These are phyloP conservation scores for Acromyrmex charruanus DNA, from an alignment of 1,140 invertebrate species.

Conservation along the genomic window DNA sequence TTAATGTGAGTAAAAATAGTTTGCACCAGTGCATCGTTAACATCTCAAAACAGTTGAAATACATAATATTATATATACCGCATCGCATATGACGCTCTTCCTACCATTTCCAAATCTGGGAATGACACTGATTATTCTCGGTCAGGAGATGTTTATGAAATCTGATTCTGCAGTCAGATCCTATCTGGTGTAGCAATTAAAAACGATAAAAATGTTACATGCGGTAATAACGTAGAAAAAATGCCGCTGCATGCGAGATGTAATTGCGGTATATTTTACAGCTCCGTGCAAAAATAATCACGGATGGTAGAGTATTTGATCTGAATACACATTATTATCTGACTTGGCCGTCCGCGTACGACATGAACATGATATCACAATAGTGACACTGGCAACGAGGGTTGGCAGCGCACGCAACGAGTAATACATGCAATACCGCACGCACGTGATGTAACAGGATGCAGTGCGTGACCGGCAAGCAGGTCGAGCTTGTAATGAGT, in stretches of 20 bases:
- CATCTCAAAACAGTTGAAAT: neutral
- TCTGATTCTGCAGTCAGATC: neutral
- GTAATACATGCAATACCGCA: slow-evolving; percentile 58
- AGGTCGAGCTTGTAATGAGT: slow-evolving; percentile 54
- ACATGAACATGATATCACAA: slow-evolving; percentile 64
- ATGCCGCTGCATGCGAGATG: neutral
- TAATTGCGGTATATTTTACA: neutral
- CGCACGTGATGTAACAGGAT: slow-evolving; percentile 66
- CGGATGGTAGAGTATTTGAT: slow-evolving; percentile 31
- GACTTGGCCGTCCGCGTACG: slow-evolving; percentile 58
- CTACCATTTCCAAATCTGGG: neutral
- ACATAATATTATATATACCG: neutral
- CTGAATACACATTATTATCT: slow-evolving; percentile 49
- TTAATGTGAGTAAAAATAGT: slow-evolving; percentile 16
- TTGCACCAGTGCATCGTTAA: neutral
- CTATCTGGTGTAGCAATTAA: neutral
- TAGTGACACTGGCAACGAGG: slow-evolving; percentile 57
- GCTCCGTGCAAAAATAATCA: slow-evolving; percentile 10
- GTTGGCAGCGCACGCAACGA: slow-evolving; percentile 58
- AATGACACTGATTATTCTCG: neutral
- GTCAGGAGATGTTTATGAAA: slow-evolving; percentile 13
- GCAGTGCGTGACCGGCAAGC: slow-evolving; percentile 70
- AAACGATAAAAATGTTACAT: slow-evolving; percentile 12
- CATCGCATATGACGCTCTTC: neutral
- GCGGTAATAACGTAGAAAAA: neutral